Conservation (phyloP, 2,113 vertebrate genomes). For the Sander vitreus region DNA sequence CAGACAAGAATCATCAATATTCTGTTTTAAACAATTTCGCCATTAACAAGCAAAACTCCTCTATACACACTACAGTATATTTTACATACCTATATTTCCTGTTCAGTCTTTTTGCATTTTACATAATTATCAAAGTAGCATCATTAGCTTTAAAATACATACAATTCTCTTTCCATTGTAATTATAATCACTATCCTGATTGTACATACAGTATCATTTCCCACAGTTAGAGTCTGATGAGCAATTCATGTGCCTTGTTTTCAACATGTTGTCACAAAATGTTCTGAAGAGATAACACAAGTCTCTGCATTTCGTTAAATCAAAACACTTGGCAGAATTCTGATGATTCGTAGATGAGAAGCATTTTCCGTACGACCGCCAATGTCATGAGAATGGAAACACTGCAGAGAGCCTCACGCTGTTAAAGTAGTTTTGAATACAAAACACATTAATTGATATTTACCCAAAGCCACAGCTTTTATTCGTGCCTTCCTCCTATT, state of each 20-base stretch:
- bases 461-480: conserved; percentile 43
- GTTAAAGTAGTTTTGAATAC: conserved; percentile 52
- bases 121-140: conserved; percentile 84
- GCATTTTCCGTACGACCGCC: conserved; percentile 59
- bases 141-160: conserved; percentile 84
- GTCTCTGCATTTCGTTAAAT: conserved; percentile 52
- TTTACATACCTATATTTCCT: conserved; percentile 79
- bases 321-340: conserved; percentile 48
- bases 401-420: conserved; percentile 66
- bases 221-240: conserved; percentile 79
- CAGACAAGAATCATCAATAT: conserved; percentile 87
- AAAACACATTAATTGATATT: conserved; percentile 45
- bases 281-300: conserved; percentile 53
- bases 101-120: conserved; percentile 79
- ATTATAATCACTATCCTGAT: conserved; percentile 80
- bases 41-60: conserved; percentile 76
- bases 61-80: conserved; percentile 84
- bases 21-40: conserved; percentile 79
- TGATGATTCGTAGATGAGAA: conserved; percentile 64
- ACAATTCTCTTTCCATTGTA: conserved; percentile 79
- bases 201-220: conserved; percentile 84
- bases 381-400: conserved; percentile 67
- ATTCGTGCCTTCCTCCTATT: conserved; percentile 21
- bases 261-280: conserved; percentile 65
- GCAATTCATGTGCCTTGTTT: conserved; percentile 50